Evolutionary conservation across 2,797 vertebrate species (phyloP), one percentile per base, ranked within the genome.

Genomic region (Scomberomorus guttatus): DNA sequence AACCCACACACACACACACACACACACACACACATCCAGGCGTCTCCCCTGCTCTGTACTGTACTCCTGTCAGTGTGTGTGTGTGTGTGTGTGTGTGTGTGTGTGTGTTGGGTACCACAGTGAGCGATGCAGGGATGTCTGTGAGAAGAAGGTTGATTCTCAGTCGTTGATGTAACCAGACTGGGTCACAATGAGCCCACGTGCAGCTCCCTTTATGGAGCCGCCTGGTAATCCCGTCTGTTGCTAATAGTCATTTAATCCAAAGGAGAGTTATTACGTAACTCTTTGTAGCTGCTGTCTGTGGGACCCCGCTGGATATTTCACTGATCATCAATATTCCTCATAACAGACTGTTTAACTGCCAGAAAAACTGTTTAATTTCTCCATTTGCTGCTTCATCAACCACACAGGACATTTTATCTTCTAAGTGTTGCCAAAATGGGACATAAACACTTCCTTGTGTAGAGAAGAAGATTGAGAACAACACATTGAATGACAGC

Each of bases 81-180:
- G 57, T 73, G 62, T 77, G 63, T 65, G 59, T 71, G 73, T 72
- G 68, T 67, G 73, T 74, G 67, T 80, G 66, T 73, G 72, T 71
- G 76, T 71, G 44, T 74, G 77, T 65, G 59, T 73, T 50, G 46
- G 50, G 57, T 82, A 59, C 63, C 78, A 62, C 69, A 67, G 83
- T 67, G 13, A 52, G 68, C 54, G 67, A 67, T 80, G 75, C 72
- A 75, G 80, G 73, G 79, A 78, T 75, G 84, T 83, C 68, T 84
- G 79, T 25, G 46, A 65, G 70, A 81, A 78, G 79, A 84, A 81
- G 75, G 74, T 9, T 82, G 91, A 90, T 91, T 90, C 89, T 18
- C 82, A 84, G 91, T 87, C 88, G 20, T 76, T 91, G 89, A 90
- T 91, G 89, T 90, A 85, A 91, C 57, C 87, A 54, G 66, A 71